Evolutionary conservation across 2,113 vertebrate genomes (phyloP), one percentile per base, ranked within the genome.

Genomic region (Carassius carassius): DNA sequence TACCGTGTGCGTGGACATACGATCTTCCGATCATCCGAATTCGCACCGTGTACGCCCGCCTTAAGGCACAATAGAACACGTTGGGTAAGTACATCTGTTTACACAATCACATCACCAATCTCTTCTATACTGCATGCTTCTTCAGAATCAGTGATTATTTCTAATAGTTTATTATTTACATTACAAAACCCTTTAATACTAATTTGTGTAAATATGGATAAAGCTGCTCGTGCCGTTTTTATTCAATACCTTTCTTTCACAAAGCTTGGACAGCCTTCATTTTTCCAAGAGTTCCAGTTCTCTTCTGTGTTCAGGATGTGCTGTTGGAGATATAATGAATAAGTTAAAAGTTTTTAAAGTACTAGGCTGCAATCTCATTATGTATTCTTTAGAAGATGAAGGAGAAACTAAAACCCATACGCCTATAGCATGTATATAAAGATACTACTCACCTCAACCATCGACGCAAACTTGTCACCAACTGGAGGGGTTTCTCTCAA

Each of bases 241-340:
- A n/a, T 56, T 13, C 11, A 21, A 81, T 95, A 99, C 98, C 97
- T 97, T 92, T 99, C 98, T 89, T 98, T 99, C 65, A 99, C 98
- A 92, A 99, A 99, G 91, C 98, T 99, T 25, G 97, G 96, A 49
- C 98, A 99, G 44, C 98, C 98, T 92, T 99, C 98, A 51, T 99
- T 99, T 92, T 99, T 99, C 98, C 98, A 99, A 0, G 93, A 90
- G 79, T 99, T 99, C 98, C 98, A 99, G 93, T 99, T 99, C 91
- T 99, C 98, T 91, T 99, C 98, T 11, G 97, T 97, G 92, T 95
- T 96, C 90, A 99, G 94, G 92, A 99, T 98, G 88, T 98, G 97
- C 98, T 99, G 90, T 74, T 82, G 88, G 92, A 91, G 19, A 37
- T 47, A 23, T 54, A 58, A 63, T 1, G 16, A 6, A 25, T 73